Percentiles rank a stretch among this genome's conserved stretches.
Evolutionary conservation across 2,888 invertebrate species (phyloP).

Genomic region (Idaea dimidiata): DNA sequence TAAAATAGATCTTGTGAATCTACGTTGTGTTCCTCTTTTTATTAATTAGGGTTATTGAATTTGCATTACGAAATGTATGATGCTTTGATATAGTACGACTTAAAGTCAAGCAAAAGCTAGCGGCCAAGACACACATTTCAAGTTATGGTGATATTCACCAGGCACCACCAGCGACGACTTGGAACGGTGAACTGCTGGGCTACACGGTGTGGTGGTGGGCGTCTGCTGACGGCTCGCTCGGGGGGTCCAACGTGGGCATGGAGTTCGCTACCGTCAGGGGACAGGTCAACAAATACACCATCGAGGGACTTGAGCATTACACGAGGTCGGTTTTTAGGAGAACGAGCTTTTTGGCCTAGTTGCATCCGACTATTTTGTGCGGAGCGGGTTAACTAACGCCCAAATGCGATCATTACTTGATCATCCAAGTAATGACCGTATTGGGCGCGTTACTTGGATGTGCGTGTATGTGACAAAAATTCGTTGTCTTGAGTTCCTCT

Average conservation of each 20-base stretch:
- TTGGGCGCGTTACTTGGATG: too few species aligned
- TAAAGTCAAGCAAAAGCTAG: too few species aligned
- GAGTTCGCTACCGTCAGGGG: constrained; percentile 86
- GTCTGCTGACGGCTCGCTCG: constrained; percentile 64
- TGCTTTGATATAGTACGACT: too few species aligned
- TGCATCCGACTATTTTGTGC: neutral
- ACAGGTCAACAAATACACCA: constrained; percentile 85
- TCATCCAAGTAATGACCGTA: too few species aligned
- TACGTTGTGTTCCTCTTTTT: too few species aligned
- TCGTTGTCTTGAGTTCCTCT: too few species aligned
- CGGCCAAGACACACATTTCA: neutral
- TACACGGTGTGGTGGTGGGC: constrained; percentile 88
- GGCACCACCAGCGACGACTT: constrained; percentile 85
- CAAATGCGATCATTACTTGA: too few species aligned
- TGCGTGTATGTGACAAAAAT: too few species aligned
- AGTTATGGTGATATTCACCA: constrained; percentile 34
- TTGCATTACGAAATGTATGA: too few species aligned
- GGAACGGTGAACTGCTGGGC: constrained; percentile 89
- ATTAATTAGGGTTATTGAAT: too few species aligned
- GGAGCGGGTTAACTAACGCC: too few species aligned
- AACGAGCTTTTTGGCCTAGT: constrained; percentile 5
- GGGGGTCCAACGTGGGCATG: constrained; percentile 68
- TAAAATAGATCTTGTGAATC: too few species aligned
- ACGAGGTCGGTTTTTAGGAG: constrained; percentile 78
- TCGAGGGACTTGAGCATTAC: constrained; percentile 88